Conservation (phyloP, 1,140 invertebrate genomes). For the Spodoptera frugiperda region DNA sequence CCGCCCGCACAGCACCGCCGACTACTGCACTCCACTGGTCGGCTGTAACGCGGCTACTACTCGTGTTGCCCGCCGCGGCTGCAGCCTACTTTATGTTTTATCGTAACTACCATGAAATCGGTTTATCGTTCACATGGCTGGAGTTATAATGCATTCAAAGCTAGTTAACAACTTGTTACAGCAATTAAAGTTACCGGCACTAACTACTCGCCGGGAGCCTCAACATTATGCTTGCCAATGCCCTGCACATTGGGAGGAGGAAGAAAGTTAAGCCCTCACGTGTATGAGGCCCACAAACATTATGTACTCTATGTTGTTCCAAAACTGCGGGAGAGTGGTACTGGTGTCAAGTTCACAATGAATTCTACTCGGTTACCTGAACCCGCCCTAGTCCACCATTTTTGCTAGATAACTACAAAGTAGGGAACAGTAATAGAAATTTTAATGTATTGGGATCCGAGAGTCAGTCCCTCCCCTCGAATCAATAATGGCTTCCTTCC, state of each 20-base stretch:
- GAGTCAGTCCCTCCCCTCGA: no score
- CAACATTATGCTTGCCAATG: background rate
- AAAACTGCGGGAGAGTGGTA: no score
- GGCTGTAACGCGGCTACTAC: background rate
- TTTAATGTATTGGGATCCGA: no score
- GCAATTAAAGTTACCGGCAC: conserved; percentile 1
- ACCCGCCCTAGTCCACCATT: no score
- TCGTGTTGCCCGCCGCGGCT: background rate
- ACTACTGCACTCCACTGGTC: background rate
- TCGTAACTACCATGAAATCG: conserved; percentile 26
- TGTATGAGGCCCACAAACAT: background rate
- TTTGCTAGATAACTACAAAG: no score
- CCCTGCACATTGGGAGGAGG: background rate
- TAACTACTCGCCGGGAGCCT: background rate
- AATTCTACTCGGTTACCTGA: no score
- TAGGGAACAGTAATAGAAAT: no score
- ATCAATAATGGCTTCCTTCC: no score
- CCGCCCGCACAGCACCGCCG: no score
- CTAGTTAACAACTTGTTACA: conserved; percentile 29
- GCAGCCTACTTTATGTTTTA: conserved; percentile 1
- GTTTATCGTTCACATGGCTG: conserved; percentile 21
- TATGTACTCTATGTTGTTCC: background rate
- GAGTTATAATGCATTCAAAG: conserved; percentile 14
- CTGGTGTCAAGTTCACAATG: no score
- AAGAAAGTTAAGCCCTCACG: background rate